These are phyloP conservation scores for Gorsachius goisagi DNA, from an alignment of 2,113 vertebrate genomes.

Conservation along the genomic window DNA sequence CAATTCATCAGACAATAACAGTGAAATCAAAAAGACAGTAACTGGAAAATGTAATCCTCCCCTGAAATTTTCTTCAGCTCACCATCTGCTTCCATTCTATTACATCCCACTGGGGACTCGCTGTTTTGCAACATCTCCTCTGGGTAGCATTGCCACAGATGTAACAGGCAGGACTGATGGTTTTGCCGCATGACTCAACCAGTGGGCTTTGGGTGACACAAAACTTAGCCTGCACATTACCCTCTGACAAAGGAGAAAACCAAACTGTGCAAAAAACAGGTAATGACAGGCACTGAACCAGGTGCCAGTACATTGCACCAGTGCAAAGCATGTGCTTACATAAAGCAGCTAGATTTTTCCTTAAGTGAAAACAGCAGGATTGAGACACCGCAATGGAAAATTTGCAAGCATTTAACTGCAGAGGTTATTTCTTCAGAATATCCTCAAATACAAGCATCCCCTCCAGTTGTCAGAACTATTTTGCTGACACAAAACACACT, in stretches of 20 bases:
- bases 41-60: slow-evolving; percentile 62
- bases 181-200: neutral
- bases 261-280: fast-evolving
- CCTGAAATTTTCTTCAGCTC: slow-evolving; percentile 53
- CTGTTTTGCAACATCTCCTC: slow-evolving; percentile 31
- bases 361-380: fast-evolving
- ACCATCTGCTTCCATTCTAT: slow-evolving; percentile 59
- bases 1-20: slow-evolving; percentile 63
- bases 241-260: neutral
- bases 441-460: neutral
- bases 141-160: slow-evolving; percentile 17
- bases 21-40: slow-evolving; percentile 65
- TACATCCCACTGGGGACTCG: slow-evolving; percentile 48
- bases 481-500: neutral
- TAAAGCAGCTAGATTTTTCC: neutral
- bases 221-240: neutral
- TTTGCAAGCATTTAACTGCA: neutral
- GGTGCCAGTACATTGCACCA: fast-evolving
- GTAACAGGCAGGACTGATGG: neutral
- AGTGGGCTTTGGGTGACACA: neutral
- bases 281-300: neutral
- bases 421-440: neutral
- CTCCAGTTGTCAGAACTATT: neutral
- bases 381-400: neutral
- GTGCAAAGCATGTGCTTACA: fast-evolving